Conservation (phyloP, 1,140 invertebrate genomes). For the Dryas iulia region DNA sequence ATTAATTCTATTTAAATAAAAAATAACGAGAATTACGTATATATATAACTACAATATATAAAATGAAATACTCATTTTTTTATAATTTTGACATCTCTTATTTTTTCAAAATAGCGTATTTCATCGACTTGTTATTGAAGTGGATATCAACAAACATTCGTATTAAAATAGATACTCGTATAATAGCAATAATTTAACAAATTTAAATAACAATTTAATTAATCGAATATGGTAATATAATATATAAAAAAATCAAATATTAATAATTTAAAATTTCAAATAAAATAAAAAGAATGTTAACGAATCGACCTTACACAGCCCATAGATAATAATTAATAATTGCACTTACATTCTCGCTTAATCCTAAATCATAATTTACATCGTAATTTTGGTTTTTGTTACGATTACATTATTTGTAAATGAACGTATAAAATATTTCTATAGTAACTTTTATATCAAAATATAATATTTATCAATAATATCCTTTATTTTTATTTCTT, state of each 20-base stretch:
- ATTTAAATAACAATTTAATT: neutral
- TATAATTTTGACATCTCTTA: neutral
- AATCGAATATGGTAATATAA: neutral
- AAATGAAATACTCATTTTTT: neutral
- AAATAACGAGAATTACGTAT: no score
- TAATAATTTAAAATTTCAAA: neutral
- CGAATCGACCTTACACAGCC: neutral
- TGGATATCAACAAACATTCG: no score
- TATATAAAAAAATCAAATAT: neutral
- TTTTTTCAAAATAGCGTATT: neutral
- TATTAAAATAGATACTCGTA: no score
- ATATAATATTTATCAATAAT: conserved; percentile 13
- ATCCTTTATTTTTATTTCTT: conserved; percentile 8
- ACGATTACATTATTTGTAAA: neutral
- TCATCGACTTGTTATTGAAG: neutral
- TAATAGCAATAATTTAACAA: neutral
- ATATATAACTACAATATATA: neutral
- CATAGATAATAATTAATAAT: neutral
- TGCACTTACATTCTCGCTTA: conserved; percentile 13
- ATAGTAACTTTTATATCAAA: conserved; percentile 7
- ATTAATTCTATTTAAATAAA: no score
- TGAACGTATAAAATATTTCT: neutral
- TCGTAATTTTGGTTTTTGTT: conserved; percentile 12
- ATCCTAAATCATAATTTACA: conserved; percentile 5
- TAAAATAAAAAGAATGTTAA: neutral